Percentiles rank a stretch among this genome's conserved stretches.
These are phyloP conservation scores for Tortrix viridana DNA, from an alignment of 2,888 invertebrate genomes.

Conservation along the genomic window DNA sequence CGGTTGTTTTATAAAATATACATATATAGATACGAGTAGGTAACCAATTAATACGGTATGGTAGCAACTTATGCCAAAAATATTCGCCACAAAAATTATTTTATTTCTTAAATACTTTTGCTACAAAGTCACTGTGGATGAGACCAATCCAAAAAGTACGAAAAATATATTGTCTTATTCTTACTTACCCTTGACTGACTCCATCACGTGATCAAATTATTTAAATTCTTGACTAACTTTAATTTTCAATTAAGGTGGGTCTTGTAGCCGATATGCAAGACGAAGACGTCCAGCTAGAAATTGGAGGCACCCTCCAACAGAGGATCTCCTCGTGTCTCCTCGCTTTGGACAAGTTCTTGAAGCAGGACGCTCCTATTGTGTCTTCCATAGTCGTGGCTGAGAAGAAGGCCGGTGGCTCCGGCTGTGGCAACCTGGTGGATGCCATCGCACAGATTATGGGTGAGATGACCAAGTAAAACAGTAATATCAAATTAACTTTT, in stretches of 20 bases:
- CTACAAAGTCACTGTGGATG: too few relatives aligned
- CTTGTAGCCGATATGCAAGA: constrained; percentile 91
- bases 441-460: constrained; percentile 88
- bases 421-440: constrained; percentile 88
- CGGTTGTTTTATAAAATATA: not conserved
- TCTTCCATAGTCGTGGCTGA: constrained; percentile 95
- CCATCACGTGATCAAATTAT: not conserved
- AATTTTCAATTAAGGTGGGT: constrained; percentile 81
- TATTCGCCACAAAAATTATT: too few relatives aligned
- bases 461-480: constrained; percentile 47
- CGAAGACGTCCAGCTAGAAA: constrained; percentile 87
- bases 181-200: too few relatives aligned
- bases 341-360: constrained; percentile 89
- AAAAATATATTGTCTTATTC: too few relatives aligned
- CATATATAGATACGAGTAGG: too few relatives aligned
- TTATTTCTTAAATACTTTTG: too few relatives aligned
- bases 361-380: constrained; percentile 88
- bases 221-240: not conserved
- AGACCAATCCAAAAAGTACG: too few relatives aligned
- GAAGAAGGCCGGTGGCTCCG: constrained; percentile 86
- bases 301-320: constrained; percentile 93
- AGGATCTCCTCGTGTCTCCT: constrained; percentile 92
- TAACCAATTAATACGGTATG: too few relatives aligned
- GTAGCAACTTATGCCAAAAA: too few relatives aligned
- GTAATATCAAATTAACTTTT: too few relatives aligned